Percentiles rank a stretch among this genome's conserved stretches.
Conservation (phyloP, 2,113 vertebrate genomes). For the Protobothrops mucrosquamatus region DNA sequence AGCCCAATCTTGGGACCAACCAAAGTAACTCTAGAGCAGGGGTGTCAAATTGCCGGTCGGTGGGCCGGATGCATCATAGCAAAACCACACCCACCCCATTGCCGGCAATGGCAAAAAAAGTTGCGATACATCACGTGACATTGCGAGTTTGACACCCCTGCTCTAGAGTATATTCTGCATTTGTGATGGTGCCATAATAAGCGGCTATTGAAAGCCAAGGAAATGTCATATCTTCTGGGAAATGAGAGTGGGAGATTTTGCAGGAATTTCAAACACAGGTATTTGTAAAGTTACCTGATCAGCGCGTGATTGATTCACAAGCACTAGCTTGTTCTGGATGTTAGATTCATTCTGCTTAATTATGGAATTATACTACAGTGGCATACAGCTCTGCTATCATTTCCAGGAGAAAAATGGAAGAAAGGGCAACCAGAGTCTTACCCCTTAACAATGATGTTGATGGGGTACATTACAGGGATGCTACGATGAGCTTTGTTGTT, state of each 20-base stretch:
- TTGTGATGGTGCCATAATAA: neutral
- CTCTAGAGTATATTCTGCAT: neutral
- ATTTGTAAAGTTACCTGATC: neutral
- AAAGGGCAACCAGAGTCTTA: neutral
- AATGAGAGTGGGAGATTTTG: neutral
- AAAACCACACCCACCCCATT: too few species aligned
- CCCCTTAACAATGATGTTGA: conserved; percentile 7
- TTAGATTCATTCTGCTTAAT: neutral
- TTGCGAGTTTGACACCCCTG: too few species aligned
- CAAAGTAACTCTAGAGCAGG: neutral
- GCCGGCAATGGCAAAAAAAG: too few species aligned
- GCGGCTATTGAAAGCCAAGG: neutral
- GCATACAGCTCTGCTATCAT: neutral
- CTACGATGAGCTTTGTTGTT: neutral
- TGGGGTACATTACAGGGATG: conserved; percentile 20
- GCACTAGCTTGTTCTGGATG: neutral
- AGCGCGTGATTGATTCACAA: neutral
- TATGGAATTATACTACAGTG: neutral
- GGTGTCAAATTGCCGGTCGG: too few species aligned
- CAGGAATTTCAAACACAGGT: neutral
- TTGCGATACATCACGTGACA: too few species aligned
- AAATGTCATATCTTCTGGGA: neutral
- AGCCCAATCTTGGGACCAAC: neutral
- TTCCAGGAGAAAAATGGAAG: neutral
- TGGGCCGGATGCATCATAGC: too few species aligned